A percentile compares a stretch with the other conserved stretches of the same genome.
Conservation (phyloP, 2,113 vertebrate species). For the Megaleporinus macrocephalus region DNA sequence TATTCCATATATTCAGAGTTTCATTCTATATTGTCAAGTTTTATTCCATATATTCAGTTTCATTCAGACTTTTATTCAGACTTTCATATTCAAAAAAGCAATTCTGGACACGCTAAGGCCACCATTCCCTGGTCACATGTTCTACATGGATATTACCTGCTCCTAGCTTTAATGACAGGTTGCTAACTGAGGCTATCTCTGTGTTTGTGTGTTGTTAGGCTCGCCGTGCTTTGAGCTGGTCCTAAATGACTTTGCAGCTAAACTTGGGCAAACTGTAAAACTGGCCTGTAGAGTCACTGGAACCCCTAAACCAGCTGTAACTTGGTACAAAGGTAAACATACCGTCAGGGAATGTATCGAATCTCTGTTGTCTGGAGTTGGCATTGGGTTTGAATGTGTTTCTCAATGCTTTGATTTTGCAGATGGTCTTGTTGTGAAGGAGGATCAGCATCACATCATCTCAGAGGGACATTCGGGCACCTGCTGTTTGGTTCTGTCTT, state of each 20-base stretch:
- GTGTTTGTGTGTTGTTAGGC: conserved; percentile 69
- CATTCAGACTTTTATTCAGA: too few relatives aligned
- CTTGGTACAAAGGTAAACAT: conserved; percentile 92
- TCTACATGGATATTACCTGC: too few relatives aligned
- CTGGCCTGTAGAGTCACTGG: conserved; percentile 89
- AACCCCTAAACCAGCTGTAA: conserved; percentile 84
- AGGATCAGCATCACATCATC: conserved; percentile 90
- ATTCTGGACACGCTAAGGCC: too few relatives aligned
- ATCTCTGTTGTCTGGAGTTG: too few relatives aligned
- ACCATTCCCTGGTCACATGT: too few relatives aligned
- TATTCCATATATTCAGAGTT: too few relatives aligned
- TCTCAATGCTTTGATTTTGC: conserved; percentile 32
- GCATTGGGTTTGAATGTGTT: too few relatives aligned
- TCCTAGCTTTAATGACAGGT: neutral
- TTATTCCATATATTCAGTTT: too few relatives aligned
- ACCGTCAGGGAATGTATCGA: too few relatives aligned
- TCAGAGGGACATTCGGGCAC: conserved; percentile 87
- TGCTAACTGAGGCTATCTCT: neutral
- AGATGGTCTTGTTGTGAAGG: conserved; percentile 90
- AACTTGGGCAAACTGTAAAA: conserved; percentile 91
- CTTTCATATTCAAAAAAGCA: too few relatives aligned
- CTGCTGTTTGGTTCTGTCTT: conserved; percentile 89
- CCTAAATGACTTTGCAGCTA: conserved; percentile 83
- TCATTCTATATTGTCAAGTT: too few relatives aligned
- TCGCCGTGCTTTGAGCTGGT: conserved; percentile 86